Evolutionary conservation across 2,797 vertebrate genomes (phyloP), one percentile per base, ranked within the genome.

Genomic region (Hafferia zeledoni): DNA sequence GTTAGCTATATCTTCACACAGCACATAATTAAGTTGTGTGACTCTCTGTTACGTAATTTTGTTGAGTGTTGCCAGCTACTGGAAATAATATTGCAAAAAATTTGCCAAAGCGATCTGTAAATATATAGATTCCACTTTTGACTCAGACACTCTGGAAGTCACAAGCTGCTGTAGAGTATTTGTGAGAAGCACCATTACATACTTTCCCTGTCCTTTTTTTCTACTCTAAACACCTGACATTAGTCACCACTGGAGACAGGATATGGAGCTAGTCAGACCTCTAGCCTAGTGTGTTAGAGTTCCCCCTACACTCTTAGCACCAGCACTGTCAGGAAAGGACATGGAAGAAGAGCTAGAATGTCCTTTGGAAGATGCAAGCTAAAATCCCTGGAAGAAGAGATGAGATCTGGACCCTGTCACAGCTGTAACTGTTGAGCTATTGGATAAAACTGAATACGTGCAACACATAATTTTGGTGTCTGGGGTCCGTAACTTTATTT

Each of bases 11-110:
- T 75, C 57, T 89, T 70, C 57, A 79, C 44, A 30, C 47, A 57
- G 27, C 57, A 89, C 19, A 18, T 91, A 79, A 79, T 83, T 76
- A 67, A 16, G 12, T 79, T 71, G 35, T 46, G n/a, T 78, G 39
- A 57, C 61, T 15, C 28, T 80, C 31, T 74, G 43, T 25, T 69
- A 25, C 0, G 8, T 37, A 53, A 25, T 64, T 93, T 74, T 79
- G 37, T 46, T 80, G 41, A 53, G 10, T 43, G 41, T n/a, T 88
- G 67, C 57, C 86, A 81, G 69, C 85, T 91, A 68, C 49, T 83
- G 65, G 49, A 88, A 75, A 50, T 50, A 79, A 70, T 79, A 71
- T 88, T 81, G 57, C 85, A 80, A 91, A 94, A 94, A 81, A 64
- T 11, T 39, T 96, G 46, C 88, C 55, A 43, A 83, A 88, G 80